Percentiles rank a stretch among this genome's conserved stretches.
These are phyloP conservation scores for Nomada flava DNA, from an alignment of 2,888 invertebrate genomes.

Conservation along the genomic window DNA sequence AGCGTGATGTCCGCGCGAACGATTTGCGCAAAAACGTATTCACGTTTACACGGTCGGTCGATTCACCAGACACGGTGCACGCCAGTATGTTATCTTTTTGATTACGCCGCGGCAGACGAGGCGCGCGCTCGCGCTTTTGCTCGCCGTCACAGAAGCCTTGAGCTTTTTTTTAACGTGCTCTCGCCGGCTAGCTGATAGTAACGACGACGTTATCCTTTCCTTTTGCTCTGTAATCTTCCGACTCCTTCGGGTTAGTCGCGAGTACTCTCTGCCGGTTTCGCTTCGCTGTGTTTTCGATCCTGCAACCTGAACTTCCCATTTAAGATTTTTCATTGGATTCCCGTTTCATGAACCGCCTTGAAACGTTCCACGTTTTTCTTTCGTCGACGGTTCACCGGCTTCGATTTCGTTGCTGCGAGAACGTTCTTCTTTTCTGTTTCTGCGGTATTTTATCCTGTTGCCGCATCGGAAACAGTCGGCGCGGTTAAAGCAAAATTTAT, in stretches of 20 bases:
- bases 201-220: constrained; percentile 27
- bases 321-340: constrained; percentile 36
- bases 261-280: constrained; percentile 20
- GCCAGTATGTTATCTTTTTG: constrained; percentile 51
- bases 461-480: too few species aligned
- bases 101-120: constrained; percentile 26
- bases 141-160: constrained; percentile 25
- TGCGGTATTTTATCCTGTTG: too few species aligned
- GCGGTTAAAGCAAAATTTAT: too few species aligned
- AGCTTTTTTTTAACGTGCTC: constrained; percentile 7
- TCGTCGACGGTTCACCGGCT: constrained; percentile 2
- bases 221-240: constrained; percentile 41
- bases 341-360: constrained; percentile 14
- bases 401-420: constrained; percentile 5
- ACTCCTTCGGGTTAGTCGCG: constrained; percentile 18
- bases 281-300: constrained; percentile 36
- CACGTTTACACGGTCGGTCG: constrained; percentile 43
- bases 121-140: background rate
- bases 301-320: constrained; percentile 43
- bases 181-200: constrained; percentile 12
- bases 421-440: background rate
- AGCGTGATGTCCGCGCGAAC: constrained; percentile 74
- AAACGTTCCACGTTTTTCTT: background rate
- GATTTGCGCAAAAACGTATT: constrained; percentile 55
- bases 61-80: constrained; percentile 40